These are phyloP conservation scores for Hypomecis punctinalis DNA, from an alignment of 2,888 invertebrate species.

Conservation along the genomic window DNA sequence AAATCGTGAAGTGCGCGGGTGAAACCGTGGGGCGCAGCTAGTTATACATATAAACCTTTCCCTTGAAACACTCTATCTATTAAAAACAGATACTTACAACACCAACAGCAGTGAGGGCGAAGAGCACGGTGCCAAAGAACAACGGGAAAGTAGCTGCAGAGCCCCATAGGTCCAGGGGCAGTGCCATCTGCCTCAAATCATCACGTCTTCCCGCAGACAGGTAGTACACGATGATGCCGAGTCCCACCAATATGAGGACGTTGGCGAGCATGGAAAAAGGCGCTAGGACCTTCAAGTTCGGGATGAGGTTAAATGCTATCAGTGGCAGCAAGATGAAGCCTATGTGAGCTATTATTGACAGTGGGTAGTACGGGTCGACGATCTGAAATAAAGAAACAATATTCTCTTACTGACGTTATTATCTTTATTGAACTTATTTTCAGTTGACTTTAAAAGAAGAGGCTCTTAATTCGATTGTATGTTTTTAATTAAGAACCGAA, in stretches of 20 bases:
- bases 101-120: slow-evolving; percentile 93
- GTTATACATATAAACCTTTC: too few species aligned
- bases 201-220: slow-evolving; percentile 90
- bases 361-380: slow-evolving; percentile 56
- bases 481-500: too few species aligned
- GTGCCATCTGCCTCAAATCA: slow-evolving; percentile 45
- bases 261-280: slow-evolving; percentile 94
- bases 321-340: slow-evolving; percentile 88
- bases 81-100: slow-evolving; percentile 86
- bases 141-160: slow-evolving; percentile 92
- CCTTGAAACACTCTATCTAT: too few species aligned
- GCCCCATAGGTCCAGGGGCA: slow-evolving; percentile 86
- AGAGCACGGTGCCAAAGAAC: slow-evolving; percentile 97
- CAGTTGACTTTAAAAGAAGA: too few species aligned
- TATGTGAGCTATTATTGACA: slow-evolving; percentile 87
- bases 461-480: too few species aligned
- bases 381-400: slow-evolving; percentile 59
- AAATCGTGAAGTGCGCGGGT: too few species aligned
- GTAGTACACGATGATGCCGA: slow-evolving; percentile 90
- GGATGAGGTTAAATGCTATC: slow-evolving; percentile 89
- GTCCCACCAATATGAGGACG: slow-evolving; percentile 89
- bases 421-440: too few species aligned
- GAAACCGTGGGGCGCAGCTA: too few species aligned
- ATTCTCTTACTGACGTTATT: neutral
- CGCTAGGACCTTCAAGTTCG: slow-evolving; percentile 91